Evolutionary conservation across 2,113 vertebrate genomes (phyloP).

Genomic region (Chionomys nivalis): DNA sequence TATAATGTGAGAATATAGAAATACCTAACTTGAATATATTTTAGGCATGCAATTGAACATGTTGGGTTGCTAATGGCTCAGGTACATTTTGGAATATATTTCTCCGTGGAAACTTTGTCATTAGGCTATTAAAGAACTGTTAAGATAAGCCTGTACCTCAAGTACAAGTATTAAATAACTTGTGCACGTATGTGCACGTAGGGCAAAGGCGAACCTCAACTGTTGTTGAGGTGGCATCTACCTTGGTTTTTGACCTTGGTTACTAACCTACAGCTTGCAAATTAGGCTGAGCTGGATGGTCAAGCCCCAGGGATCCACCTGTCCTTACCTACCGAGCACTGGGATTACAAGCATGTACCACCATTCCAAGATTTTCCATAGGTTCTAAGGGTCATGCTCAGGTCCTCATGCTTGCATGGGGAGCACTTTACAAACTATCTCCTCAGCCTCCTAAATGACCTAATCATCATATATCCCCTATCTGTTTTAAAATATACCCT

Average conservation of each 20-base stretch:
- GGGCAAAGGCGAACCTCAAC: neutral
- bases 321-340: neutral
- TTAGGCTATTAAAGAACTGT: neutral
- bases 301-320: neutral
- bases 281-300: neutral
- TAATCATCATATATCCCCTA: neutral
- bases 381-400: neutral
- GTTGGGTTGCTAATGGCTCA: neutral
- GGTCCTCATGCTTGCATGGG: neutral
- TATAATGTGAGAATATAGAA: neutral
- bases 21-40: neutral
- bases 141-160: neutral
- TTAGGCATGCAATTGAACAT: conserved; percentile 2
- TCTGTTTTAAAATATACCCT: neutral
- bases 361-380: neutral
- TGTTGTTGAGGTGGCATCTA: neutral
- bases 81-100: neutral
- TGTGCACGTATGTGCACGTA: neutral
- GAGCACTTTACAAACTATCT: neutral
- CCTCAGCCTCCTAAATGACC: neutral
- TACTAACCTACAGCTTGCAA: no score
- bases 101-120: neutral
- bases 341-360: neutral
- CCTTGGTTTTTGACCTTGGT: neutral
- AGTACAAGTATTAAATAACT: neutral